Percentiles rank a stretch among this genome's conserved stretches.
Conservation (phyloP, 1,140 invertebrate genomes). For the Macrotrachela quadricornifera region DNA sequence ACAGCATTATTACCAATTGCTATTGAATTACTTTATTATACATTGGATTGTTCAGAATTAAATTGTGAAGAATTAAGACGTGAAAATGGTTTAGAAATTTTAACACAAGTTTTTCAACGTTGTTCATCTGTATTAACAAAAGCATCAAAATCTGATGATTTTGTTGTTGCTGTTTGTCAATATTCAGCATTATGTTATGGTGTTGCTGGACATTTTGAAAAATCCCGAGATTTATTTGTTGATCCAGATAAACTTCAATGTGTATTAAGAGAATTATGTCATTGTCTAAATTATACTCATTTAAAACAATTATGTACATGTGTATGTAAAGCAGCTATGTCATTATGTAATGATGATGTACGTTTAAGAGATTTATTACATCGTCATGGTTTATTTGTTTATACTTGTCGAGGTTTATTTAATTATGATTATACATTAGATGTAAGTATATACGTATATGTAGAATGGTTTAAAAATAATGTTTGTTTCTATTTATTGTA, state of each 20-base stretch:
- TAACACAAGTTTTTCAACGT: constrained; percentile 54
- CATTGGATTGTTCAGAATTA: constrained; percentile 77
- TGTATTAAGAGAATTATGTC: constrained; percentile 66
- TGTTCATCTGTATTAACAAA: constrained; percentile 66
- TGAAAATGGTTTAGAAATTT: constrained; percentile 67
- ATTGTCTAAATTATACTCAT: constrained; percentile 62
- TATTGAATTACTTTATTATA: constrained; percentile 80
- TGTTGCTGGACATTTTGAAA: constrained; percentile 75
- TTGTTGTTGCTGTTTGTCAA: constrained; percentile 54
- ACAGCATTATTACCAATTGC: constrained; percentile 65
- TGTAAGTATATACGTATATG: no score
- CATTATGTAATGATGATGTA: background rate
- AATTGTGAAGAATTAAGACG: constrained; percentile 89
- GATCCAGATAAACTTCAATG: constrained; percentile 43
- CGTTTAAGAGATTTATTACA: constrained; percentile 6
- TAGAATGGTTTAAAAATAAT: no score
- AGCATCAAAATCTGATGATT: constrained; percentile 47
- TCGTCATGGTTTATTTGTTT: background rate
- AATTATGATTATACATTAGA: constrained; percentile 71
- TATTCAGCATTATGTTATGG: constrained; percentile 74
- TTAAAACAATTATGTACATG: constrained; percentile 11
- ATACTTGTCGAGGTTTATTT: no score
- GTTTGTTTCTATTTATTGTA: no score
- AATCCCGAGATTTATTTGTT: constrained; percentile 44
- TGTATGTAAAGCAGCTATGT: constrained; percentile 8